A percentile compares a stretch with the other conserved stretches of the same genome.
Evolutionary conservation across 1,140 invertebrate species (phyloP).

Genomic region (Zaprionus gabonicus): DNA sequence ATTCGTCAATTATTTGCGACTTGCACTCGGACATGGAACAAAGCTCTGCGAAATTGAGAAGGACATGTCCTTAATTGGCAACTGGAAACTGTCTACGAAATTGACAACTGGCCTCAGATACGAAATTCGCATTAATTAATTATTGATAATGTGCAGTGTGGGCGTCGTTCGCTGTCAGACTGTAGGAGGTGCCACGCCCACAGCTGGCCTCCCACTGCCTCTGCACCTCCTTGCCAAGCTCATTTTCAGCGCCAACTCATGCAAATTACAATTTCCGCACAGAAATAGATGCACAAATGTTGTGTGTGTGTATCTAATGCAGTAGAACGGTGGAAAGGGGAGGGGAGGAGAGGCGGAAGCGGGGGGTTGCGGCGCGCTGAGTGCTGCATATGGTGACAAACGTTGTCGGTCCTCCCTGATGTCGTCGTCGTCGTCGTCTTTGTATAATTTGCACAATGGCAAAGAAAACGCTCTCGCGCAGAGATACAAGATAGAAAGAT

Average conservation of each 20-base stretch:
- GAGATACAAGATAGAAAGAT: conserved; percentile 62
- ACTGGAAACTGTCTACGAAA: background rate
- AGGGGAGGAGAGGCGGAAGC: background rate
- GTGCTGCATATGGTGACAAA: conserved; percentile 64
- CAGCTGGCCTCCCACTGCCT: background rate
- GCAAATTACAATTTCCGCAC: conserved; percentile 80
- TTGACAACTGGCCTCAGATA: conserved; percentile 30
- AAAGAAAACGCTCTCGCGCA: conserved; percentile 72
- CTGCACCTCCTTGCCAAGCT: conserved; percentile 4
- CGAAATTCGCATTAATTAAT: conserved; percentile 35
- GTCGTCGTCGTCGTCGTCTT: conserved; percentile 44
- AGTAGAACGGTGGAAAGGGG: background rate
- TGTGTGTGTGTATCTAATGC: conserved; percentile 68
- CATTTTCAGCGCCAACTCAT: conserved; percentile 50
- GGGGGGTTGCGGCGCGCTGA: background rate
- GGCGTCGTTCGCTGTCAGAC: background rate
- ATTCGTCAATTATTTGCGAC: conserved; percentile 11
- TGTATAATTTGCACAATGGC: conserved; percentile 76
- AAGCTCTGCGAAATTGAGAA: conserved; percentile 1
- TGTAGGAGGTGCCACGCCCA: conserved; percentile 20
- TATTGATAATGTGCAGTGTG: conserved; percentile 42
- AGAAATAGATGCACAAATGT: conserved; percentile 75
- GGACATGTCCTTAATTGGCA: conserved; percentile 29
- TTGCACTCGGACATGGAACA: background rate
- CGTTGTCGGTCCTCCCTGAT: conserved; percentile 17